These are phyloP conservation scores for Dromas ardeola DNA, from an alignment of 2,113 vertebrate genomes.

Conservation along the genomic window DNA sequence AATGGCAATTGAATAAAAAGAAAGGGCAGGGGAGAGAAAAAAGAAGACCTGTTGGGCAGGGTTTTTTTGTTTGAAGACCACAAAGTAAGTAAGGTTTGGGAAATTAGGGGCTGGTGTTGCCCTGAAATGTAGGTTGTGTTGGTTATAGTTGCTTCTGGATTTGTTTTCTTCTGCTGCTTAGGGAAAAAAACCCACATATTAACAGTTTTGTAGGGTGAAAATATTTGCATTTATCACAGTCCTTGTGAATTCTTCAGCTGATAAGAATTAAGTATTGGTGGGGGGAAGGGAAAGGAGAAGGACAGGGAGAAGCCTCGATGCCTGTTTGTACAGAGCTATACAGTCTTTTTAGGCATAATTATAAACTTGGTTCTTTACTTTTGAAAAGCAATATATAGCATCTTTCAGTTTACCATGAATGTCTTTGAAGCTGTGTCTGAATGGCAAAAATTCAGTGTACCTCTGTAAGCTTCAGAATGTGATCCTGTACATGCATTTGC, in stretches of 20 bases:
- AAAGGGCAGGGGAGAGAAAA: not conserved
- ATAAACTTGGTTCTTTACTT: not conserved
- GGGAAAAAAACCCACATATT: not conserved
- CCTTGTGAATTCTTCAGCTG: slow-evolving; percentile 13
- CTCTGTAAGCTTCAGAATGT: not conserved
- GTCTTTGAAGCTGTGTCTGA: not conserved
- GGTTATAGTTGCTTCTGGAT: slow-evolving; percentile 5
- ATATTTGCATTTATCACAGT: slow-evolving; percentile 32
- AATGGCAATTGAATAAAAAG: not conserved
- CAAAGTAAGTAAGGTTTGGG: not conserved
- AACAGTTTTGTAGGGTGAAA: slow-evolving; percentile 22
- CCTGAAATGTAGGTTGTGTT: not conserved
- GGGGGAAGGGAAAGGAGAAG: not conserved
- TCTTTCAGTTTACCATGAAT: not conserved
- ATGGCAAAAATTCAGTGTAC: not conserved
- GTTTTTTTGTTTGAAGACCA: not conserved
- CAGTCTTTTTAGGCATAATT: not conserved
- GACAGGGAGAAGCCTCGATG: not conserved
- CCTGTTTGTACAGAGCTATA: not conserved
- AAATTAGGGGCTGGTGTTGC: not conserved
- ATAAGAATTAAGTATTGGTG: not conserved
- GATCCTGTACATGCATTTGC: not conserved
- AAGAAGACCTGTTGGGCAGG: not conserved
- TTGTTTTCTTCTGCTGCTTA: not conserved
- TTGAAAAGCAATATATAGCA: not conserved